These are phyloP conservation scores for Agrochola litura DNA, from an alignment of 2,888 invertebrate species.

Conservation along the genomic window DNA sequence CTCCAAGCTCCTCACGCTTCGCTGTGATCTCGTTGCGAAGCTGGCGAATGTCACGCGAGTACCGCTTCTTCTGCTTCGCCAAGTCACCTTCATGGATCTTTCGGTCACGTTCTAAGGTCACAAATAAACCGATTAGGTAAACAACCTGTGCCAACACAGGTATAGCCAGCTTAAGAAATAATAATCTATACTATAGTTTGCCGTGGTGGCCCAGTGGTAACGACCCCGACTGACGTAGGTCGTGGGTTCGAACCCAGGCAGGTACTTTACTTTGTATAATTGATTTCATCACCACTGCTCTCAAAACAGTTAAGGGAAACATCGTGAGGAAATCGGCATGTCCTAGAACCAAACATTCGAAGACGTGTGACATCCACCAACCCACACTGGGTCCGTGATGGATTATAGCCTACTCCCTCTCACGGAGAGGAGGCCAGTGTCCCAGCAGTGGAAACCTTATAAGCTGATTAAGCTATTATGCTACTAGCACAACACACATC, in stretches of 20 bases:
- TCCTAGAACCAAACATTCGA: background rate
- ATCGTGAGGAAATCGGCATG: background rate
- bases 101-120: conserved; percentile 89
- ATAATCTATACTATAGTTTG: background rate
- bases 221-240: too few relatives aligned
- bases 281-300: too few relatives aligned
- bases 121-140: background rate
- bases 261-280: too few relatives aligned
- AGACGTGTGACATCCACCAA: background rate
- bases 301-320: too few relatives aligned
- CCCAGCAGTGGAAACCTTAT: background rate
- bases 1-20: conserved; percentile 90
- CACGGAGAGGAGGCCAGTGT: too few relatives aligned
- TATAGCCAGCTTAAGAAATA: background rate
- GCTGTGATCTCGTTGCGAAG: conserved; percentile 90
- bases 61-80: conserved; percentile 88
- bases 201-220: too few relatives aligned
- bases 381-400: background rate
- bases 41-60: conserved; percentile 88
- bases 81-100: conserved; percentile 91
- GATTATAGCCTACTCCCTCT: background rate
- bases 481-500: too few relatives aligned
- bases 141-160: too few relatives aligned
- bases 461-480: too few relatives aligned
- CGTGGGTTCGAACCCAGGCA: too few relatives aligned